Conservation (phyloP, 1,140 invertebrate genomes). For the Drosophila parabipectinata region DNA sequence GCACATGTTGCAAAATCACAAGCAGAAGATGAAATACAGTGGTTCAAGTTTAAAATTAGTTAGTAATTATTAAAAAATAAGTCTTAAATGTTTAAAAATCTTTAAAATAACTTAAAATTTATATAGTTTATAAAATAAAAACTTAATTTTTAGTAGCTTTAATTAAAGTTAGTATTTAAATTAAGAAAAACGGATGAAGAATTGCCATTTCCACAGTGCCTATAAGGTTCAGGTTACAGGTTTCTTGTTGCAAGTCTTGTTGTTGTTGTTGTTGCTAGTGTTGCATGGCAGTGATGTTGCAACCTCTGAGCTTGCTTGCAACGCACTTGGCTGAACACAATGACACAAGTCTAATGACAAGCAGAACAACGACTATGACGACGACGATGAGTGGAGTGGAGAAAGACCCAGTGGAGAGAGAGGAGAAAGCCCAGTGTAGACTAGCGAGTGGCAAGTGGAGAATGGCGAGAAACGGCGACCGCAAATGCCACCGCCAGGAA, state of each 20-base stretch:
- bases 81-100: no score
- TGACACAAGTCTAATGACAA: conserved; percentile 73
- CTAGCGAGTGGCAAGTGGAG: conserved; percentile 5
- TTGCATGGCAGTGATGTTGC: conserved; percentile 7
- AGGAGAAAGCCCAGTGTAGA: conserved; percentile 4
- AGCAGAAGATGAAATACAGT: background rate
- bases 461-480: conserved; percentile 34
- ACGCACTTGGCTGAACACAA: conserved; percentile 72
- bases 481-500: conserved; percentile 38
- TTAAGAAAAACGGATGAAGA: no score
- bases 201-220: no score
- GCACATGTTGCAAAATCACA: conserved; percentile 41
- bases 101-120: no score
- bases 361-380: conserved; percentile 58
- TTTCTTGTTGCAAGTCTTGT: no score
- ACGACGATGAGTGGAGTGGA: conserved; percentile 19
- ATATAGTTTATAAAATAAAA: no score
- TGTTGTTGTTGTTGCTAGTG: background rate
- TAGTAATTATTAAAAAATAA: background rate
- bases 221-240: no score
- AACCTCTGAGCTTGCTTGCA: conserved; percentile 23
- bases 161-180: no score
- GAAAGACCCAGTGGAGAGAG: background rate
- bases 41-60: background rate
- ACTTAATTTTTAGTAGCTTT: no score